phyloP scores from a whole-genome alignment of 2,797 vertebrate genomes.

The Anisognathus igniventris region DNA sequence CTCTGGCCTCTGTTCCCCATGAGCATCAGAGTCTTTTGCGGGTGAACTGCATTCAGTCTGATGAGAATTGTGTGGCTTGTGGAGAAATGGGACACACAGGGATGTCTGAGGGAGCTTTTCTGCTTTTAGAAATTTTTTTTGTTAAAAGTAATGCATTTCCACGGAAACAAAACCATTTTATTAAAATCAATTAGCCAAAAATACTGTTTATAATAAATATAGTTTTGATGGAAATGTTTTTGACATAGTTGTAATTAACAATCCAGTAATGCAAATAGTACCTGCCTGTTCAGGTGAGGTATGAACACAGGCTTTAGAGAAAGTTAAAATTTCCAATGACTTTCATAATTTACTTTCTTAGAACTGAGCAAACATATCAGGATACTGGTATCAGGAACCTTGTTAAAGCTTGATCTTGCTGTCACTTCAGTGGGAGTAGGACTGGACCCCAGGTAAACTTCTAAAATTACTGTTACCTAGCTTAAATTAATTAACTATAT shows the following conservation, averaged over 20 bases:
- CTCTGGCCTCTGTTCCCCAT: not conserved
- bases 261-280: not conserved
- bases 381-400: not conserved
- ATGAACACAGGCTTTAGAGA: not conserved
- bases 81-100: not conserved
- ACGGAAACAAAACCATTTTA: not conserved
- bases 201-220: not conserved
- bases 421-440: not conserved
- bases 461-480: not conserved
- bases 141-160: not conserved
- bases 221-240: not conserved
- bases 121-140: not conserved
- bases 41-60: not conserved
- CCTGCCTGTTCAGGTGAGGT: not conserved
- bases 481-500: not conserved
- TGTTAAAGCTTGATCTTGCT: not conserved
- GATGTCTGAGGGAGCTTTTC: not conserved
- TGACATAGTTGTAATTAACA: conserved; percentile 4
- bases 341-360: not conserved
- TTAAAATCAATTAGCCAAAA: conserved; percentile 2
- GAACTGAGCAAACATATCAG: not conserved
- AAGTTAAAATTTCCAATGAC: not conserved
- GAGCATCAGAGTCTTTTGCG: not conserved
- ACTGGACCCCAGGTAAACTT: not conserved
- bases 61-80: not conserved